Base-by-base conservation (phyloP, 2,113 vertebrate genomes). In the Cavia aperea region DNA sequence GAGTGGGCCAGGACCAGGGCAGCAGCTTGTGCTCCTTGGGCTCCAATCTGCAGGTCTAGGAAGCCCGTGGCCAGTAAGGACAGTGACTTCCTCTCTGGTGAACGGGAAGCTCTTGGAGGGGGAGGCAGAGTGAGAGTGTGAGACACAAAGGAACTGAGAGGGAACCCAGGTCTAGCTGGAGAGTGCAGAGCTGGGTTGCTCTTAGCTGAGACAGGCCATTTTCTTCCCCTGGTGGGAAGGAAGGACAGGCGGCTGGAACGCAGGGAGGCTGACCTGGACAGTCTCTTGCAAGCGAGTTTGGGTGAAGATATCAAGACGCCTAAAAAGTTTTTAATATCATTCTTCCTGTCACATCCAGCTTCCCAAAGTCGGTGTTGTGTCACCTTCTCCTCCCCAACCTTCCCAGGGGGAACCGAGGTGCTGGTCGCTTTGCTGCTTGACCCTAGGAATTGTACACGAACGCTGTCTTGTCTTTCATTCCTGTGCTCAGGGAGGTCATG, bases 281-380 rank as follows among this genome's bases (percentile, higher is more conserved):
- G 46, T 14, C 4, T 51, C 23, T 46, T 0, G 68, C 66, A 24
- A 81, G 79, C 19, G 7, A 13, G 39, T 39, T 13, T 12, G 36
- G 14, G 60, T 0, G 0, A 5, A 19, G 56, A 0, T 18, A 5
- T 24, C 29, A 7, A 0, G 0, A 26, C 6, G 31, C 29, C 18
- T n/a, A 21, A 21, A 12, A 4, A 9, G 3, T 39, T 49, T 43
- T 83, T 56, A 46, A 19, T 9, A 4, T 24, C 26, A 31, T 33
- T 60, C 51, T 86, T 66, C 31, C 63, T 1, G 1, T 1, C 21
- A 54, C 33, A 2, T 14, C 58, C 9, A 72, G 31, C 54, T 82
- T 78, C 54, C 66, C 46, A 73, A 81, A 56, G n/a, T n/a, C 84
- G 36, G 0, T 24, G 9, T 62, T 36, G 36, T 43, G 77, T 73